phyloP scores from a whole-genome alignment of 2,113 vertebrate species.

The Pangasianodon hypophthalmus region DNA sequence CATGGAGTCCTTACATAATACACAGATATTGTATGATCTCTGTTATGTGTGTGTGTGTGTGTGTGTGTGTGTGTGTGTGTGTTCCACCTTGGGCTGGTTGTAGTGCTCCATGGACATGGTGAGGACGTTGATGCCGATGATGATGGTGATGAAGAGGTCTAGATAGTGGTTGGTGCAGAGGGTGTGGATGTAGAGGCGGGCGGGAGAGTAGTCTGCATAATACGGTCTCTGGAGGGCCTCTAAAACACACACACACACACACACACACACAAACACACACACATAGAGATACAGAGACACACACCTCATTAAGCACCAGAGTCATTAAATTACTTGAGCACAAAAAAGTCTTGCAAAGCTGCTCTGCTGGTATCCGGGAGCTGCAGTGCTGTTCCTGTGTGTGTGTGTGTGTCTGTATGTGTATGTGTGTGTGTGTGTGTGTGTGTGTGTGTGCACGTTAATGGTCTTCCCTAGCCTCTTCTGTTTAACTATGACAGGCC shows the following conservation, averaged over 20 bases:
- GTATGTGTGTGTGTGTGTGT: conserved; percentile 9
- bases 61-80: conserved; percentile 27
- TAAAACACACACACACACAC: conserved; percentile 61
- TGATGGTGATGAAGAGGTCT: conserved; percentile 97
- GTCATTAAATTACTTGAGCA: conserved; percentile 40
- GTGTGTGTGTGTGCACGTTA: conserved; percentile 28
- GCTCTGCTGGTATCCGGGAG: neutral
- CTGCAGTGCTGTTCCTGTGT: conserved; percentile 9
- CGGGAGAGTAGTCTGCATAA: conserved; percentile 87
- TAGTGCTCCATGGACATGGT: conserved; percentile 99
- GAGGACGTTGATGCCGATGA: conserved; percentile 94
- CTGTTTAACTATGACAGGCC: conserved; percentile 19
- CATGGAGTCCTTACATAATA: neutral
- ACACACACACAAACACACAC: conserved; percentile 43
- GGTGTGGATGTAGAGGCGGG: conserved; percentile 85
- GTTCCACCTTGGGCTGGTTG: conserved; percentile 89
- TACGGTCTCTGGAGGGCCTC: conserved; percentile 92
- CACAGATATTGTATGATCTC: neutral
- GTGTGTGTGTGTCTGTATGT: conserved; percentile 18
- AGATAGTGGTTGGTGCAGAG: conserved; percentile 95
- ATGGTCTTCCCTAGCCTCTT: conserved; percentile 9
- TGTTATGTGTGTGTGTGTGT: neutral
- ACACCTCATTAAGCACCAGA: conserved; percentile 21
- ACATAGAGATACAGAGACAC: conserved; percentile 36
- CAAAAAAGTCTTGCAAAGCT: conserved; percentile 15